A percentile compares a stretch with the other conserved stretches of the same genome.
phyloP scores from a whole-genome alignment of 2,797 vertebrate genomes.

The Mustela erminea region DNA sequence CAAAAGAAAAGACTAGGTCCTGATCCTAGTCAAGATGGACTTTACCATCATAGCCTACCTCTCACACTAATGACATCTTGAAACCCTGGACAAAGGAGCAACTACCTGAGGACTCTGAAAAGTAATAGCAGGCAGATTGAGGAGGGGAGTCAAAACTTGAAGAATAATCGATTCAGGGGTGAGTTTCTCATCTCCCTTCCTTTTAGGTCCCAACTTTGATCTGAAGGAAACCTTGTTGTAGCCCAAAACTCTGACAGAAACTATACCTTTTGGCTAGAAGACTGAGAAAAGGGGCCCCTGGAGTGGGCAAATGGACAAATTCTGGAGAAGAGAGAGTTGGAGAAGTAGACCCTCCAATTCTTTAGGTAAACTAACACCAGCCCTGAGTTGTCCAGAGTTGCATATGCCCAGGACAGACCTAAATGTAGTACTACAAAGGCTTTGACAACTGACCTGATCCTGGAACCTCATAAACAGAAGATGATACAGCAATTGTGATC shows the following conservation, averaged over 20 bases:
- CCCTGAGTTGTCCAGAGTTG: neutral
- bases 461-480: neutral
- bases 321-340: neutral
- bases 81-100: neutral
- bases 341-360: neutral
- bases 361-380: neutral
- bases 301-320: neutral
- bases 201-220: neutral
- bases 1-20: neutral
- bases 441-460: neutral
- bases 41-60: neutral
- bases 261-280: neutral
- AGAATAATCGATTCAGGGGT: neutral
- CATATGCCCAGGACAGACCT: neutral
- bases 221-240: neutral
- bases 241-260: neutral
- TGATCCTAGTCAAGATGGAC: neutral
- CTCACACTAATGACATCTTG: neutral
- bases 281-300: neutral
- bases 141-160: neutral
- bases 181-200: neutral
- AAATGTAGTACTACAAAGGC: neutral
- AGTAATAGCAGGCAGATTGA: neutral
- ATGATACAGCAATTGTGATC: neutral
- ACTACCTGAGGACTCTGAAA: neutral